phyloP scores from a whole-genome alignment of 2,888 invertebrate genomes.

The Danaus chrysippus region DNA sequence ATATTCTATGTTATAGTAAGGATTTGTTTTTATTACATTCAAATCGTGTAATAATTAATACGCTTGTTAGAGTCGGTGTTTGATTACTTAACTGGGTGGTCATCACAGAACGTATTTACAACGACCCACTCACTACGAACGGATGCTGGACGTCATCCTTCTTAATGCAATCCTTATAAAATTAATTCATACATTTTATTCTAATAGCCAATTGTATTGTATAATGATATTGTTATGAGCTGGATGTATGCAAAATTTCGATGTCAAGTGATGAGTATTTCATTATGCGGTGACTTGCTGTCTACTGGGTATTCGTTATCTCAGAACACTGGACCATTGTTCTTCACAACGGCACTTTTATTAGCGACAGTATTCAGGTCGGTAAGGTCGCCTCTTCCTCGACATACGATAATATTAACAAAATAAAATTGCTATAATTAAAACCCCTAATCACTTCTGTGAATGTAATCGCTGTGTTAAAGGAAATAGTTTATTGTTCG shows the following conservation, averaged over 20 bases:
- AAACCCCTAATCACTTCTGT: constrained; percentile 49
- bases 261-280: constrained; percentile 11
- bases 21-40: too few species aligned
- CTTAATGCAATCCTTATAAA: too few species aligned
- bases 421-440: constrained; percentile 61
- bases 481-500: constrained; percentile 38
- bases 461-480: constrained; percentile 39
- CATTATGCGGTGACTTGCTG: constrained; percentile 72
- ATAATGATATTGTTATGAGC: too few species aligned
- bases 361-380: constrained; percentile 48
- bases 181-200: too few species aligned
- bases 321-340: constrained; percentile 48
- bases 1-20: too few species aligned
- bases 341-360: constrained; percentile 52
- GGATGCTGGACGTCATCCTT: constrained; percentile 39
- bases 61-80: constrained; percentile 60
- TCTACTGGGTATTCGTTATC: constrained; percentile 58
- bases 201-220: too few species aligned
- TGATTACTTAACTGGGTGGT: constrained; percentile 67
- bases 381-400: constrained; percentile 64
- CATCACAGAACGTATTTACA: constrained; percentile 50
- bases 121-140: constrained; percentile 49
- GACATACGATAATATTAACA: constrained; percentile 50
- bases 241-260: constrained; percentile 3
- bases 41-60: neutral